These are phyloP conservation scores for Strix uralensis DNA, from an alignment of 2,113 vertebrate genomes.

Conservation along the genomic window DNA sequence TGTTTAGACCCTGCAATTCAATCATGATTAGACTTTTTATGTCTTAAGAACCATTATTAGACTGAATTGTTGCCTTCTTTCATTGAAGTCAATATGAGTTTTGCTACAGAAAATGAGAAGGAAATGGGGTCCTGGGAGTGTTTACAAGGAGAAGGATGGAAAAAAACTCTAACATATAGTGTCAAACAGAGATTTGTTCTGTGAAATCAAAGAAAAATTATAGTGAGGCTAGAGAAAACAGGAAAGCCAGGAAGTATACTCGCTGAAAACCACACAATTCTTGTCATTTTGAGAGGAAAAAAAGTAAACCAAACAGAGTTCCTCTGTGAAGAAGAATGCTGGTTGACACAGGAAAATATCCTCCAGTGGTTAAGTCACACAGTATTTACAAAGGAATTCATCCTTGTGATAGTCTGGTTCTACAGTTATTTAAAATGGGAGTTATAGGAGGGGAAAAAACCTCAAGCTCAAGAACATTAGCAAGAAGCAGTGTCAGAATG, in stretches of 20 bases:
- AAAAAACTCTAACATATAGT: not conserved
- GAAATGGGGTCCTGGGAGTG: not conserved
- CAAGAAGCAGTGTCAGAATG: not conserved
- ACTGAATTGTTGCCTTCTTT: not conserved
- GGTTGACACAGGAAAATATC: conserved; percentile 1
- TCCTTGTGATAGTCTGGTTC: not conserved
- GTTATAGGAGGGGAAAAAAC: not conserved
- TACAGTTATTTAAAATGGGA: not conserved
- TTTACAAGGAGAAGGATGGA: not conserved
- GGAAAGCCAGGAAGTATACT: not conserved
- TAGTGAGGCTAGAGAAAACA: not conserved
- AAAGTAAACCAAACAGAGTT: not conserved
- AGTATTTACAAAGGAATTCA: not conserved
- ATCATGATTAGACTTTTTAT: not conserved
- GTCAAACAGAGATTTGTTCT: not conserved
- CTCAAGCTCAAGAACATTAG: not conserved
- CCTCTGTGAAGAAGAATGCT: not conserved
- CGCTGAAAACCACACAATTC: not conserved
- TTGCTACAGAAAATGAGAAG: not conserved
- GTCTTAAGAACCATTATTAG: not conserved
- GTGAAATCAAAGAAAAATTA: not conserved
- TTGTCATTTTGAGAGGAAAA: not conserved
- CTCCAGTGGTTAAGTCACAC: not conserved
- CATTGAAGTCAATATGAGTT: not conserved
- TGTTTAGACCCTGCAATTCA: not conserved